Base-by-base conservation (phyloP, 2,113 vertebrate genomes). In the Riparia riparia region DNA sequence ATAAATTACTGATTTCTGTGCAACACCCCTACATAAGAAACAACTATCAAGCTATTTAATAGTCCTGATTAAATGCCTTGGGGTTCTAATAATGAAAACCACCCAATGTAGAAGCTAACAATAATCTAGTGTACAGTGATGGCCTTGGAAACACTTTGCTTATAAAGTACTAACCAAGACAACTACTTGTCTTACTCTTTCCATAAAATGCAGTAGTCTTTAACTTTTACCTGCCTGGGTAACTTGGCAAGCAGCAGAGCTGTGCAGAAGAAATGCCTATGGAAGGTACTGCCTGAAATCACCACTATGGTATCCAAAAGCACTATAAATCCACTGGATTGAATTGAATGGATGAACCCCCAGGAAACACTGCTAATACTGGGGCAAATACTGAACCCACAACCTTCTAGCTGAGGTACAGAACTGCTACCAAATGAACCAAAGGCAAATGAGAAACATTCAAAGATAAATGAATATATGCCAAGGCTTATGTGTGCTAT, bases 401-500 rank as follows among this genome's bases (percentile, higher is more conserved):
- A 78, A 39, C 6, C 63, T 90, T 72, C 54, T 73, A 31, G 7
- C 50, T 91, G 71, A 83, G 68, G 49, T 37, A 37, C 34, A 86
- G 71, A 47, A 90, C 71, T 49, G 76, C 68, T 87, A 72, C 45
- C 79, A 81, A 92, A 86, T 61, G 82, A 91, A 79, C 87, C 49
- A 87, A 87, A 85, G 44, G 76, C 82, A 90, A 84, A 93, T 47
- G 45, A 92, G 83, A 91, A 90, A 76, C 63, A 58, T 39, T 32
- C 66, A 74, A 91, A 95, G 95, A 84, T 72, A 81, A 93, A 95
- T 82, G 58, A 90, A 95, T 81, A 84, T 78, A 83, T 6, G 31
- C 83, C 88, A 49, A 86, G 80, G 91, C 50, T 73, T 77, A 41
- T 51, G 94, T 95, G 95, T 97, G 95, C 94, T 97, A 94, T 96